Percentiles rank a stretch among this genome's conserved stretches.
Evolutionary conservation across 2,888 invertebrate species (phyloP).

Genomic region (Oegoconia quadripuncta): DNA sequence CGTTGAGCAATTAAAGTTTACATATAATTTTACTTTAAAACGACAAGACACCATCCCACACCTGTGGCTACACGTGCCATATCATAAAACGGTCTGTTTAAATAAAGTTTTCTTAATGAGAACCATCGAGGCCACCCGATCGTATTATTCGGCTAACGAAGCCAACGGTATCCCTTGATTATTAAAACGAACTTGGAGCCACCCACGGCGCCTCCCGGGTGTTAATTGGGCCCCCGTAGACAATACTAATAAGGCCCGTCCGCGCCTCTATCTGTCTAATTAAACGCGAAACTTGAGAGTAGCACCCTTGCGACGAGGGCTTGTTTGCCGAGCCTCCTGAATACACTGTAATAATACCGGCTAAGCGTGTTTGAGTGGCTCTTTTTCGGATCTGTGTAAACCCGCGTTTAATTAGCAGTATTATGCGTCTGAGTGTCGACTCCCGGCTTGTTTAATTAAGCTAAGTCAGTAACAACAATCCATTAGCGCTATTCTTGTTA

Average conservation of each 20-base stretch:
- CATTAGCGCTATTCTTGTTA: slow-evolving; percentile 52
- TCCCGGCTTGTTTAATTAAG: slow-evolving; percentile 75
- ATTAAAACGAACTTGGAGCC: slow-evolving; percentile 74
- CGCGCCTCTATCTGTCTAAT: slow-evolving; percentile 79
- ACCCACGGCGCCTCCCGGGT: slow-evolving; percentile 70
- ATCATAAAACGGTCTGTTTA: slow-evolving; percentile 7
- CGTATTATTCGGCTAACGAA: slow-evolving; percentile 74
- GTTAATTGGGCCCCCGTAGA: slow-evolving; percentile 79
- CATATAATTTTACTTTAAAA: no score
- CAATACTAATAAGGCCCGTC: slow-evolving; percentile 79
- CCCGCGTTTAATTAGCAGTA: slow-evolving; percentile 77
- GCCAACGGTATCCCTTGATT: slow-evolving; percentile 74
- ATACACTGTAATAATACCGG: slow-evolving; percentile 73
- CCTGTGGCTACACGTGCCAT: slow-evolving; percentile 28
- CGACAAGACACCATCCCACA: slow-evolving; percentile 26
- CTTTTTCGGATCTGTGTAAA: slow-evolving; percentile 78
- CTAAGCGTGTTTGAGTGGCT: slow-evolving; percentile 78
- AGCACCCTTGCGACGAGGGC: slow-evolving; percentile 74
- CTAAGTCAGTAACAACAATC: slow-evolving; percentile 75
- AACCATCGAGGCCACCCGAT: slow-evolving; percentile 54
- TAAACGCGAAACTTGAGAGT: slow-evolving; percentile 79
- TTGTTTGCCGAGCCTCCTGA: slow-evolving; percentile 66
- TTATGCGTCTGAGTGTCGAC: slow-evolving; percentile 76
- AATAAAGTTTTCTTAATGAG: slow-evolving; percentile 28
- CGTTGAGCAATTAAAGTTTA: no score